Percentiles rank a stretch among this genome's conserved stretches.
These are phyloP conservation scores for Leptinotarsa lineolata DNA, from an alignment of 1,140 invertebrate species.

Conservation along the genomic window DNA sequence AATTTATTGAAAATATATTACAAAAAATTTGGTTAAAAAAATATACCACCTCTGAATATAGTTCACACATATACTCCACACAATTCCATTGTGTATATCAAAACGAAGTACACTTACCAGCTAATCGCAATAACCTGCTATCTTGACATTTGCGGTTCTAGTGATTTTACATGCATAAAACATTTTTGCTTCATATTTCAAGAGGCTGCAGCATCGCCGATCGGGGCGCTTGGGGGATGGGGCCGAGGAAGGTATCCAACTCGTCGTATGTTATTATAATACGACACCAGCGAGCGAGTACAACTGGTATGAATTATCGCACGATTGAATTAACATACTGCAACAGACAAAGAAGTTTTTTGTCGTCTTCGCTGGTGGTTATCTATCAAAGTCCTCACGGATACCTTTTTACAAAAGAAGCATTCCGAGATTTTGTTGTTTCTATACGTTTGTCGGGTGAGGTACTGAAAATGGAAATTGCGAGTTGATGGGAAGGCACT, in stretches of 20 bases:
- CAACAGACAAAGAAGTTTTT: slow-evolving; percentile 43
- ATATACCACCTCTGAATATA: no score
- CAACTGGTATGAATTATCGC: slow-evolving; percentile 47
- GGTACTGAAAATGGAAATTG: not conserved
- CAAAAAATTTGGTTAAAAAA: no score
- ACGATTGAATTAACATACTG: slow-evolving; percentile 44
- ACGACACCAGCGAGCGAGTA: slow-evolving; percentile 42
- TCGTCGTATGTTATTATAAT: slow-evolving; percentile 44
- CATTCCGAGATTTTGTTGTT: slow-evolving; percentile 15
- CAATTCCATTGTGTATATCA: no score
- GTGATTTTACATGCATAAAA: slow-evolving; percentile 33
- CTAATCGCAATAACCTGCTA: slow-evolving; percentile 5
- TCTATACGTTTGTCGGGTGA: not conserved
- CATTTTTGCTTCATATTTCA: slow-evolving; percentile 39
- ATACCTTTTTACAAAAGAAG: not conserved
- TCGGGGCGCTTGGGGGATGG: slow-evolving; percentile 13
- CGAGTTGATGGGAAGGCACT: no score
- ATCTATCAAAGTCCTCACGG: slow-evolving; percentile 41
- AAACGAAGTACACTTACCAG: not conserved
- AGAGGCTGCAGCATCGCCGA: slow-evolving; percentile 10
- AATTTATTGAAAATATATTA: no score
- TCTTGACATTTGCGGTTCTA: slow-evolving; percentile 20
- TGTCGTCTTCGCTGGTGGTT: slow-evolving; percentile 41
- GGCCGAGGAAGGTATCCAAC: slow-evolving; percentile 27
- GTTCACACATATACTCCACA: no score